A percentile compares a stretch with the other conserved stretches of the same genome.
Evolutionary conservation across 2,888 invertebrate species (phyloP).

Genomic region (Vannuccia rotundouncinata): DNA sequence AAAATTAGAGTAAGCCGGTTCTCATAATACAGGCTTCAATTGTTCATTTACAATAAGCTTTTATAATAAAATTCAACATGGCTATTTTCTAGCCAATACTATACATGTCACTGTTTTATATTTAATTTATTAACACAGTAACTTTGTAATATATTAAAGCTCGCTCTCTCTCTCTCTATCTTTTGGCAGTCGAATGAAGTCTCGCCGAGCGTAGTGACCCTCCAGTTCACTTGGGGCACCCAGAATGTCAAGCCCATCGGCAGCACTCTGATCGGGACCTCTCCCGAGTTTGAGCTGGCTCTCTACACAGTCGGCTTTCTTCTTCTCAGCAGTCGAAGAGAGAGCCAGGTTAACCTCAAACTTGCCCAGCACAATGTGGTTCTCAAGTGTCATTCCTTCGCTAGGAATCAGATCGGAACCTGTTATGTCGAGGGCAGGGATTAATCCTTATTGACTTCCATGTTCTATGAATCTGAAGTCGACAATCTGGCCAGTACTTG

Average conservation of each 20-base stretch:
- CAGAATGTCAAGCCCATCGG: conserved; percentile 51
- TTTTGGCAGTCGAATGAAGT: neutral
- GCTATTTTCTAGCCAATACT: too few species aligned
- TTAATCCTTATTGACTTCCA: too few species aligned
- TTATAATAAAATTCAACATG: too few species aligned
- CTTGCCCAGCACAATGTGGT: neutral
- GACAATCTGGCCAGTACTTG: too few species aligned
- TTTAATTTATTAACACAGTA: too few species aligned
- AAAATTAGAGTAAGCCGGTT: conserved; percentile 7
- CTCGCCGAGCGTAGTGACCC: conserved; percentile 45
- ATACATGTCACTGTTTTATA: too few species aligned
- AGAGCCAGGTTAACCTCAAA: neutral
- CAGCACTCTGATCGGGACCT: conserved; percentile 53
- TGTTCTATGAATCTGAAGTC: too few species aligned
- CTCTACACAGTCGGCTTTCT: conserved; percentile 43
- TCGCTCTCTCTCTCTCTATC: too few species aligned
- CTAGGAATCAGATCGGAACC: neutral
- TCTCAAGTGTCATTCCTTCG: neutral
- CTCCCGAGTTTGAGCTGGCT: conserved; percentile 57
- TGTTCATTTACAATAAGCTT: too few species aligned
- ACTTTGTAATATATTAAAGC: too few species aligned
- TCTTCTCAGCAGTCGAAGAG: neutral
- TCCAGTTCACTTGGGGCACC: conserved; percentile 52
- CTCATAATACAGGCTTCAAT: conserved; percentile 12
- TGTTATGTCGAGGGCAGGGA: neutral